These are phyloP conservation scores for Steromphala cineraria DNA, from an alignment of 2,888 invertebrate species.

Conservation along the genomic window DNA sequence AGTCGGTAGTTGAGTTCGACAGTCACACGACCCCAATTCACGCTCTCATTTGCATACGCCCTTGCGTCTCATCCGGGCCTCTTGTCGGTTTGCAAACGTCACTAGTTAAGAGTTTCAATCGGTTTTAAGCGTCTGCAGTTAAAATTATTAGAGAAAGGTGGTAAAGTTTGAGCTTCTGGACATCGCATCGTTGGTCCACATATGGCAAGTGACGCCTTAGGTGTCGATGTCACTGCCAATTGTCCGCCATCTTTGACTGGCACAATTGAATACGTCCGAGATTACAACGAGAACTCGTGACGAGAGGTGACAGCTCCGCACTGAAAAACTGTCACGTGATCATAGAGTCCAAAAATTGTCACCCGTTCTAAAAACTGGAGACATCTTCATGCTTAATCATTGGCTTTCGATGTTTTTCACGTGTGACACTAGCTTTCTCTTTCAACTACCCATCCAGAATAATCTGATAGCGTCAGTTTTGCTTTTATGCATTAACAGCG, in stretches of 20 bases:
- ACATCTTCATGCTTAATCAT: too few relatives aligned
- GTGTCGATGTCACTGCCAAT: neutral
- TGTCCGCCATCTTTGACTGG: neutral
- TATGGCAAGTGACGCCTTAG: neutral
- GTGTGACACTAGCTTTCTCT: too few relatives aligned
- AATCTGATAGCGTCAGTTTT: too few relatives aligned
- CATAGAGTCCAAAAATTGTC: too few relatives aligned
- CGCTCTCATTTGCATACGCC: neutral
- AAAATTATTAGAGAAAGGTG: neutral
- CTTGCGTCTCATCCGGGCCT: neutral
- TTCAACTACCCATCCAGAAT: too few relatives aligned
- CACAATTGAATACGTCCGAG: neutral
- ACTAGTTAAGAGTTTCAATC: conserved; percentile 5
- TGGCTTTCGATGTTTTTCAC: too few relatives aligned
- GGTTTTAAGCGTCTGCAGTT: conserved; percentile 8
- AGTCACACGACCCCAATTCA: neutral
- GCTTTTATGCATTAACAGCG: too few relatives aligned
- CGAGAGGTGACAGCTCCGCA: neutral
- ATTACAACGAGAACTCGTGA: neutral
- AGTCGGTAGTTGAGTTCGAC: neutral
- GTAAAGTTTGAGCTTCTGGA: neutral
- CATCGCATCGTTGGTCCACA: neutral
- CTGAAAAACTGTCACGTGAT: neutral
- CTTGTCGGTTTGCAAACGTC: neutral
- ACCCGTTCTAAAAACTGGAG: too few relatives aligned